These are phyloP conservation scores for Nematopogon swammerdamellus DNA, from an alignment of 2,888 invertebrate genomes.

Conservation along the genomic window DNA sequence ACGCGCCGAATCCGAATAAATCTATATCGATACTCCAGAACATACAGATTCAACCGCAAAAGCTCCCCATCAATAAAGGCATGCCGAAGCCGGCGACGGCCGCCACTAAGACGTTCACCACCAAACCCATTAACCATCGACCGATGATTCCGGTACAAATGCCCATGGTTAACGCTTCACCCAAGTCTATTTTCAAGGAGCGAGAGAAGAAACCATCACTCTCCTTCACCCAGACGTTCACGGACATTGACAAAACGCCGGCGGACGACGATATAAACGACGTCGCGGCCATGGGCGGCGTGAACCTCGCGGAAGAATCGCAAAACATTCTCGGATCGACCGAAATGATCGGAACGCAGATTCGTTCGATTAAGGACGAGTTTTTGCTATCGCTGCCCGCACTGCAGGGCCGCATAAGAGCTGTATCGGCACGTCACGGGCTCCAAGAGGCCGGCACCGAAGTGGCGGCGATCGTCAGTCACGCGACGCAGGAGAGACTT, in stretches of 20 bases:
- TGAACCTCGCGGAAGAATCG: conserved; percentile 94
- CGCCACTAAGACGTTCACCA: conserved; percentile 19
- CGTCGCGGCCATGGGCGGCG: conserved; percentile 98
- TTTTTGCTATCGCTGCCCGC: conserved; percentile 75
- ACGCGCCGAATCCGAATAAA: background rate
- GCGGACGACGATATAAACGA: conserved; percentile 98
- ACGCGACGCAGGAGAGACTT: conserved; percentile 91
- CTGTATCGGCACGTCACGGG: conserved; percentile 70
- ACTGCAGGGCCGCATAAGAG: conserved; percentile 74
- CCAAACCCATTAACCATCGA: conserved; percentile 11
- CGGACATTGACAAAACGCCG: conserved; percentile 52
- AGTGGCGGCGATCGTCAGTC: conserved; percentile 87
- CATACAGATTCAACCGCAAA: conserved; percentile 34
- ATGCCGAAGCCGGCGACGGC: background rate
- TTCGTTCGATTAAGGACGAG: conserved; percentile 90
- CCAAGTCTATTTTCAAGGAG: conserved; percentile 67
- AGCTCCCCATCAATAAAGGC: conserved; percentile 30
- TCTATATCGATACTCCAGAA: conserved; percentile 30
- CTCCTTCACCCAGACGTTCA: conserved; percentile 17
- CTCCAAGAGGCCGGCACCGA: conserved; percentile 83
- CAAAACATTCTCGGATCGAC: conserved; percentile 91
- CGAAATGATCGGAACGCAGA: conserved; percentile 86
- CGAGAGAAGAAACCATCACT: conserved; percentile 66
- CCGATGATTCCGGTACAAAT: conserved; percentile 15
- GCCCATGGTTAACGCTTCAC: conserved; percentile 38